A percentile compares a stretch with the other conserved stretches of the same genome.
Evolutionary conservation across 2,113 vertebrate genomes (phyloP).

Genomic region (Anolis sagrei): DNA sequence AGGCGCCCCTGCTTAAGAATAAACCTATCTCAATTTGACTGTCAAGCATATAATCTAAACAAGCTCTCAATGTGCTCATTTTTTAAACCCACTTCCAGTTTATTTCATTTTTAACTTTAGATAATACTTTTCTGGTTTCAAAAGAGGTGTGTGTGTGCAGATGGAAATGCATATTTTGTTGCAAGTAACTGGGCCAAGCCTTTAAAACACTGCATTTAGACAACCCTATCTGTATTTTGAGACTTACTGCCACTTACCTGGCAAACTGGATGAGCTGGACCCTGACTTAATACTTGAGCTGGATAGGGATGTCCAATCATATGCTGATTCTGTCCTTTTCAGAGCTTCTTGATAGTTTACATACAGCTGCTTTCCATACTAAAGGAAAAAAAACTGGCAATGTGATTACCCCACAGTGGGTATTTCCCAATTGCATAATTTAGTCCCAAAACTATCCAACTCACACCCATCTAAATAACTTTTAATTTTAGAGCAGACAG

Average conservation of each 20-base stretch:
- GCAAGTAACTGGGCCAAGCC: neutral
- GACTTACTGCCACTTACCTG: conserved; percentile 78
- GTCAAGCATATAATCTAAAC: neutral
- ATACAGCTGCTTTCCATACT: conserved; percentile 96
- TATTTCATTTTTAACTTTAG: neutral
- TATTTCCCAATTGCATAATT: conserved; percentile 16
- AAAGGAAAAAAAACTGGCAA: conserved; percentile 56
- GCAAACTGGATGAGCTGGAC: conserved; percentile 93
- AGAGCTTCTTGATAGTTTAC: conserved; percentile 95
- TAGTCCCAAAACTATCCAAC: conserved; percentile 4
- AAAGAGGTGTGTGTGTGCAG: conserved; percentile 22
- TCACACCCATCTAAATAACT: neutral
- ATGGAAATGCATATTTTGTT: neutral
- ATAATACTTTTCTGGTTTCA: conserved; percentile 17
- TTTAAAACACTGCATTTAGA: neutral
- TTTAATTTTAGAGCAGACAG: neutral
- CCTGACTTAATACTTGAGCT: conserved; percentile 96
- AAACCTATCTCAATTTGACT: neutral
- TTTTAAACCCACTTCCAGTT: neutral
- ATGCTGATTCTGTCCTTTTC: conserved; percentile 94
- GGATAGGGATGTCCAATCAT: conserved; percentile 96
- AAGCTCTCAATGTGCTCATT: neutral
- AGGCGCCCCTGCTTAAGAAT: neutral
- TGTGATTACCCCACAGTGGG: conserved; percentile 14
- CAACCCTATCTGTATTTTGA: neutral